Conservation (phyloP, 2,797 vertebrate genomes). For the Gallirallus australis region DNA sequence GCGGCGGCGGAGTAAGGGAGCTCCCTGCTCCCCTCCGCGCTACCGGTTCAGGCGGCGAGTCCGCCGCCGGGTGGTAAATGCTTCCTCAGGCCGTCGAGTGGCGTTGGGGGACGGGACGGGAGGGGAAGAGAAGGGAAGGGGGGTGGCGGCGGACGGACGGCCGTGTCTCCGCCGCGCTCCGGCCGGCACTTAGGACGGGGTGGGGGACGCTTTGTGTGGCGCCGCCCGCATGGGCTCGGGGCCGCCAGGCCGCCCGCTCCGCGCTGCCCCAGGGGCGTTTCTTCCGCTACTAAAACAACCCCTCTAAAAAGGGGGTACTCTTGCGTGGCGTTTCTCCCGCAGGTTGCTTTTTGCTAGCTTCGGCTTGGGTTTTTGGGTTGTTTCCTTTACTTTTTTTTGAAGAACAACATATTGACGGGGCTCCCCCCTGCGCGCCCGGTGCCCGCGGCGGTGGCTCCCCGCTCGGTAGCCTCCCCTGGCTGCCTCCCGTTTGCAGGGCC, state of each 20-base stretch:
- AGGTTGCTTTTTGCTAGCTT: accelerated
- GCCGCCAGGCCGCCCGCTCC: too few species aligned
- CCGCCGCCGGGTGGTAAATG: accelerated
- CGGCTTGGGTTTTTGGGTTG: too few species aligned
- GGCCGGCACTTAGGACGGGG: background rate
- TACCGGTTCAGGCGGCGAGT: background rate
- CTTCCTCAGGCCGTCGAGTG: background rate
- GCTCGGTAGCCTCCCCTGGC: background rate
- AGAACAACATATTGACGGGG: accelerated
- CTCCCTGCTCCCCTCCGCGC: too few species aligned
- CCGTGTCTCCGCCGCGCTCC: too few species aligned
- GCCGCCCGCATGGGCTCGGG: too few species aligned
- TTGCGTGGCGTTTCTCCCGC: accelerated
- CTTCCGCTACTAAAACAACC: accelerated
- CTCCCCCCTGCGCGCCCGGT: accelerated
- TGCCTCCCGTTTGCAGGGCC: background rate
- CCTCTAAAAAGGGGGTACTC: too few species aligned
- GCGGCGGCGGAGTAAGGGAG: background rate
- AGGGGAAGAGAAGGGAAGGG: too few species aligned
- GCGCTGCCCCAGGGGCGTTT: accelerated
- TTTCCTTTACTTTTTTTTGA: background rate
- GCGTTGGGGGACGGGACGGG: background rate
- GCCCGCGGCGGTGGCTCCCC: background rate
- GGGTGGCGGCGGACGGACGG: background rate
- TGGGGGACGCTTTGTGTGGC: too few species aligned